Conservation (phyloP, 2,888 invertebrate genomes). For the Mylabris sibirica region DNA sequence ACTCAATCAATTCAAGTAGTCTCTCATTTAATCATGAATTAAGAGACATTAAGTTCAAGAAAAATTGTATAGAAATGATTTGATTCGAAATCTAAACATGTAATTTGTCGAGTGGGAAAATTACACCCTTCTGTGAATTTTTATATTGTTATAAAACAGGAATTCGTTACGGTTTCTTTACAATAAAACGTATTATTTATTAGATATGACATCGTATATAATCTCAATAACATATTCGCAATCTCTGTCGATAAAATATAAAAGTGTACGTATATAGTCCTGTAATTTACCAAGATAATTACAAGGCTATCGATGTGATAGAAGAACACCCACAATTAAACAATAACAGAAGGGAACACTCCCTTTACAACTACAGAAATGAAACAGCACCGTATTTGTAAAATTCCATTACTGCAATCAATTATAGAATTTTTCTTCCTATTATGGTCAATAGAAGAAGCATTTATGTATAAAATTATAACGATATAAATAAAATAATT, state of each 20-base stretch:
- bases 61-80: neutral
- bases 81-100: neutral
- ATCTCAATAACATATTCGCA: neutral
- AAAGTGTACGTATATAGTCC: neutral
- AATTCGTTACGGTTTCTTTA: neutral
- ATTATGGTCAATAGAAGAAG: neutral
- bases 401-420: neutral
- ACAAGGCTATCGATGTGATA: neutral
- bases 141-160: neutral
- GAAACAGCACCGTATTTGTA: neutral
- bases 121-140: neutral
- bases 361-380: neutral
- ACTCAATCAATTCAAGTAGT: neutral
- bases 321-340: slow-evolving; percentile 9
- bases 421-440: neutral
- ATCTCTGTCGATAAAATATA: neutral
- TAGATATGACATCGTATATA: neutral
- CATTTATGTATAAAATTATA: neutral
- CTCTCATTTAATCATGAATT: no score
- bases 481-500: neutral
- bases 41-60: neutral
- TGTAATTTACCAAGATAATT: neutral
- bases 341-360: neutral
- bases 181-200: neutral
- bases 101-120: neutral